Conservation (phyloP, 2,888 invertebrate genomes). For the Mesorhabditis spiculigera region DNA sequence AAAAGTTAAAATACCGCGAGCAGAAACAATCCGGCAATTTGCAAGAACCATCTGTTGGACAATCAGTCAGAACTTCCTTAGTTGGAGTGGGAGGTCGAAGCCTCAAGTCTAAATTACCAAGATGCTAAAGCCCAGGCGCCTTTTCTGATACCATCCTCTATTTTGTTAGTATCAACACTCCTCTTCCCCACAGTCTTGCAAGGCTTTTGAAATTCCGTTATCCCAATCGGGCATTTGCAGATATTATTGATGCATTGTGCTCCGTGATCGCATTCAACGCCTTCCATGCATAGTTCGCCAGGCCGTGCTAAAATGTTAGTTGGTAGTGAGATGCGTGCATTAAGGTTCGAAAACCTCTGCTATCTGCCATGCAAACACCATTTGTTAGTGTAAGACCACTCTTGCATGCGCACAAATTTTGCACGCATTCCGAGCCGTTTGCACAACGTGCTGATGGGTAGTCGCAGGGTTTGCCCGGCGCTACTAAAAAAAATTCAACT, state of each 20-base stretch:
- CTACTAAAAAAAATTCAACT: neutral
- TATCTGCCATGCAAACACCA: too few species aligned
- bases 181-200: neutral
- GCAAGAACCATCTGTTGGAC: slow-evolving; percentile 43
- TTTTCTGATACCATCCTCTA: neutral
- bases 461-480: neutral
- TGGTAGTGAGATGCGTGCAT: neutral
- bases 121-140: neutral
- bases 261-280: slow-evolving; percentile 28
- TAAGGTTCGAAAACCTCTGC: too few species aligned
- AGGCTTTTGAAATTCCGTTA: slow-evolving; percentile 11
- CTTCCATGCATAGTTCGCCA: slow-evolving; percentile 38
- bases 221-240: slow-evolving; percentile 33
- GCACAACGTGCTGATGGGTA: neutral
- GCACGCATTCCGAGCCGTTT: neutral
- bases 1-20: slow-evolving; percentile 17
- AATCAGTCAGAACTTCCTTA: slow-evolving; percentile 20
- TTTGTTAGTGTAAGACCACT: neutral
- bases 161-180: neutral
- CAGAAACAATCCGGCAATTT: slow-evolving; percentile 52
- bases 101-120: neutral
- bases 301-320: slow-evolving; percentile 35
- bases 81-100: slow-evolving; percentile 4
- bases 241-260: slow-evolving; percentile 26
- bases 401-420: neutral